A percentile compares a stretch with the other conserved stretches of the same genome.
These are phyloP conservation scores for Gisinianus flammeolus DNA, from an alignment of 2,888 invertebrate genomes.

Conservation along the genomic window DNA sequence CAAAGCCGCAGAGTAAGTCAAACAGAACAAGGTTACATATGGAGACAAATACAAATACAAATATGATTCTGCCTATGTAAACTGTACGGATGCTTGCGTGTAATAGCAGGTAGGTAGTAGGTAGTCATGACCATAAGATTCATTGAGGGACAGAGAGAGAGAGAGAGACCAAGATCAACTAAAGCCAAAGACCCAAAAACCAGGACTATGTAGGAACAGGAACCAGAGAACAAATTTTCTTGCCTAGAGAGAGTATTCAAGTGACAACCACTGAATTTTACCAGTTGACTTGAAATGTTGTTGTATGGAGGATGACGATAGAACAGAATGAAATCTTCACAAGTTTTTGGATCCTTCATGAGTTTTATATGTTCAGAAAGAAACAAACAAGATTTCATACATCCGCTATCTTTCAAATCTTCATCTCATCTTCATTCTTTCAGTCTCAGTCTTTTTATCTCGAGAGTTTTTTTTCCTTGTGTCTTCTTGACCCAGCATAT, in stretches of 20 bases:
- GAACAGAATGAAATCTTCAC: no score
- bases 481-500: slow-evolving; percentile 25
- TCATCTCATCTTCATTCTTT: background rate
- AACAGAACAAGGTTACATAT: slow-evolving; percentile 5
- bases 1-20: background rate
- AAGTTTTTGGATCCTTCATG: no score
- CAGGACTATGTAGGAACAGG: no score
- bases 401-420: background rate
- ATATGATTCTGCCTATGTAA: background rate
- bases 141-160: no score
- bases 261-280: background rate
- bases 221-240: no score
- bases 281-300: background rate
- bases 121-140: background rate
- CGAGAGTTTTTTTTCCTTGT: background rate
- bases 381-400: background rate
- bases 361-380: no score
- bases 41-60: background rate
- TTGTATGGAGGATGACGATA: no score
- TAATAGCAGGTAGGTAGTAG: background rate
- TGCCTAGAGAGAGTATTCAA: no score
- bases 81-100: background rate
- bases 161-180: no score
- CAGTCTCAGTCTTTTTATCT: background rate
- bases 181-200: no score